Base-by-base conservation (phyloP, 2,113 vertebrate genomes). In the Heptranchias perlo region DNA sequence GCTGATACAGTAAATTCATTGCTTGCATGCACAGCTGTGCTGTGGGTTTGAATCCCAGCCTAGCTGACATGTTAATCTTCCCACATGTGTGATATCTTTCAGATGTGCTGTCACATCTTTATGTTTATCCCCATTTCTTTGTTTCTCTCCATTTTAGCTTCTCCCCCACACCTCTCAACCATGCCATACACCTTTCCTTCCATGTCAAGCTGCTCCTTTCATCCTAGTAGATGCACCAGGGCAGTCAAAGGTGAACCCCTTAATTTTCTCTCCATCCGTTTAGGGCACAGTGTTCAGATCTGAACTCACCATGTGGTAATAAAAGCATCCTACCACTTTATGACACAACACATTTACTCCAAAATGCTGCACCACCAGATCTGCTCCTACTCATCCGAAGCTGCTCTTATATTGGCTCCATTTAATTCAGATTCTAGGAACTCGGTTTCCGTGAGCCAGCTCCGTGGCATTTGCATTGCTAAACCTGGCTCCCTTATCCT, bases 311-410 rank as follows among this genome's bases (percentile, higher is more conserved):
- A 52, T 69, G 10, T 52, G 14, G 21, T 35, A 67, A 62, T 65
- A 39, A 44, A 67, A 94, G 62, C 49, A 58, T 58, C 58, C 11
- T 58, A 58, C 58, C 58, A 58, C 58, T 14, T 58, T 91, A 16
- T 54, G 52, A 91, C 31, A 61, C 87, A 91, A 52, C 39, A 94
- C 62, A 67, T 31, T 13, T 52, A 28, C 28, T 52, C 82, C 76
- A 82, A 96, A 97, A 96, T 96, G 96, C 86, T 96, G 96, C 65
- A 73, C 96, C 96, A 96, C 54, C 61, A 96, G 58, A 96, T 96
- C 65, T 96, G 96, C 35, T 31, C 23, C 96, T 96, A 96, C 67
- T 52, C 14, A 39, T 54, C 1, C 18, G 96, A 96, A 95, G 96
- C 84, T 95, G 86, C 10, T 54, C 58, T 58, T 58, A 54, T 58